Evolutionary conservation across 1,140 invertebrate species (phyloP).

Genomic region (Dreissena polymorpha): DNA sequence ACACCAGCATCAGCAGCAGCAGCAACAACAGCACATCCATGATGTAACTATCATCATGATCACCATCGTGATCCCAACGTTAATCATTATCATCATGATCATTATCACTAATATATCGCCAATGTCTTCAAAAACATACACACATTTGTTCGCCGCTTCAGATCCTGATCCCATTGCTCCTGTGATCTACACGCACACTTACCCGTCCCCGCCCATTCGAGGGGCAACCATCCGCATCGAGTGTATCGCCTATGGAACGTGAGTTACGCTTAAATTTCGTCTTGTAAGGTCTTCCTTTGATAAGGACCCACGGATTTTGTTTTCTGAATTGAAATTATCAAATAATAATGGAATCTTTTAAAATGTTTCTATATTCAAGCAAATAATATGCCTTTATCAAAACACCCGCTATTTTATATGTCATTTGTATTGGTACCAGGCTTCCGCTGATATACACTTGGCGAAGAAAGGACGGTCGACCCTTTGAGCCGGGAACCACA

Average conservation of each 20-base stretch:
- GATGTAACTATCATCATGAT: neutral
- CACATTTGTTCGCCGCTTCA: neutral
- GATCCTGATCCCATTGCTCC: slow-evolving; percentile 22
- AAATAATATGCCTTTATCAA: neutral
- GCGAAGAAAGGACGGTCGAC: slow-evolving; percentile 28
- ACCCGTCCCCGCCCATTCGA: slow-evolving; percentile 28
- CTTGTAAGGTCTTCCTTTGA: neutral
- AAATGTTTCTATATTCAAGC: neutral
- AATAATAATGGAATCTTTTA: neutral
- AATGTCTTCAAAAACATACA: too few relatives aligned
- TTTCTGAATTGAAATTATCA: neutral
- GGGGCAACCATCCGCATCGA: slow-evolving; percentile 33
- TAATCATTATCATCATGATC: neutral
- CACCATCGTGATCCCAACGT: neutral
- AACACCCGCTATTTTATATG: neutral
- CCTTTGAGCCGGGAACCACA: slow-evolving; percentile 21
- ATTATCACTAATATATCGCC: neutral
- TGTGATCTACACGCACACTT: slow-evolving; percentile 40
- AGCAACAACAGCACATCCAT: slow-evolving; percentile 11
- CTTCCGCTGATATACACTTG: slow-evolving; percentile 33
- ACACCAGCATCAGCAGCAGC: slow-evolving; percentile 7
- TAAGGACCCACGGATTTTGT: slow-evolving; percentile 35
- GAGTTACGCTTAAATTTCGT: slow-evolving; percentile 1
- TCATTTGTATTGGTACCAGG: neutral
- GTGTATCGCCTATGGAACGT: slow-evolving; percentile 52